A percentile compares a stretch with the other conserved stretches of the same genome.
Evolutionary conservation across 2,113 vertebrate species (phyloP).

Genomic region (Amia ocellicauda): DNA sequence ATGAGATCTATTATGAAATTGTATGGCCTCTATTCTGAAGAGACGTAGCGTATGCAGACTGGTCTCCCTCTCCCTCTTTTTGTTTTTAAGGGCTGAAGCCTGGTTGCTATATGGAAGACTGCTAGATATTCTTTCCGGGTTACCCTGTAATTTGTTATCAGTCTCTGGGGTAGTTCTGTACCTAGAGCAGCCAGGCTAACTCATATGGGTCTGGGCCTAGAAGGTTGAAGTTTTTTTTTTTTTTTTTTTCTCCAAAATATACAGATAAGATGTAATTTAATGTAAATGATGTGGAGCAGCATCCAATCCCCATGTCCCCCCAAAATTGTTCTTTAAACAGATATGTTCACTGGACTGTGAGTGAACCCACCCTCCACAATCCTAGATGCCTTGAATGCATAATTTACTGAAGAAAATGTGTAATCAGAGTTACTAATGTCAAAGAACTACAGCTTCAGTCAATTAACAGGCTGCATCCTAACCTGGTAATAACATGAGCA

Average conservation of each 20-base stretch:
- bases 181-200: neutral
- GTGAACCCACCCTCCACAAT: neutral
- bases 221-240: slow-evolving; percentile 8
- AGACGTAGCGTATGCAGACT: neutral
- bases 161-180: slow-evolving; percentile 3
- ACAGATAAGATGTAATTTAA: neutral
- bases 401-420: slow-evolving; percentile 9
- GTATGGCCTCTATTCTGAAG: neutral
- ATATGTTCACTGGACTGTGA: neutral
- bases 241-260: neutral
- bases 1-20: slow-evolving; percentile 6
- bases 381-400: neutral
- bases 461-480: neutral
- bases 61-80: neutral
- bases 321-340: too few relatives aligned
- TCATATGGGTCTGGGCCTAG: slow-evolving; percentile 11
- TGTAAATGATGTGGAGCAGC: slow-evolving; percentile 22
- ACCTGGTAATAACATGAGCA: neutral
- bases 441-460: slow-evolving; percentile 1
- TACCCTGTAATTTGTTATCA: neutral
- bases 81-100: neutral
- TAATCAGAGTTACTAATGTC: slow-evolving; percentile 1
- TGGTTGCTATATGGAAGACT: neutral
- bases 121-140: neutral
- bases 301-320: neutral